phyloP scores from a whole-genome alignment of 2,797 vertebrate genomes.

The Anguilla anguilla region DNA sequence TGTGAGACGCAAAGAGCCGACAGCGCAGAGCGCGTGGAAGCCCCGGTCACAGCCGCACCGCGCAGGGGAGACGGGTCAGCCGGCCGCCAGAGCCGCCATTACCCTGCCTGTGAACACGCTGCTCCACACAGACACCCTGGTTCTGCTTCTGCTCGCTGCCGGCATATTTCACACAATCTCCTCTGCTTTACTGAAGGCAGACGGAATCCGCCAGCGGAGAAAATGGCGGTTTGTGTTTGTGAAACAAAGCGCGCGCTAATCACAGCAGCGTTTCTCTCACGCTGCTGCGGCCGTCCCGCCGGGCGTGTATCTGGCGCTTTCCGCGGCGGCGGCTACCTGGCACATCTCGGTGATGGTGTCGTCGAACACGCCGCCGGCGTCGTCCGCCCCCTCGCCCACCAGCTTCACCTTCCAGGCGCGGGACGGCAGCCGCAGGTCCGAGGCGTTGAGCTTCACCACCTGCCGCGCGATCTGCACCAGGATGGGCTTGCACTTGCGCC shows the following conservation, averaged over 20 bases:
- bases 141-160: no score
- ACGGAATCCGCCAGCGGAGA: not conserved
- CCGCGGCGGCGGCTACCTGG: conserved; percentile 66
- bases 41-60: not conserved
- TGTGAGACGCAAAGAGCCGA: not conserved
- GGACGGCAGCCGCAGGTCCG: conserved; percentile 81
- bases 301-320: no score
- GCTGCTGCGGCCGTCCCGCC: not conserved
- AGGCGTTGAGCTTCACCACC: conserved; percentile 82
- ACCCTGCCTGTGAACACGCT: not conserved
- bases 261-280: not conserved
- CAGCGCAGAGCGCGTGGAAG: not conserved
- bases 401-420: conserved; percentile 84
- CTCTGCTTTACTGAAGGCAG: not conserved
- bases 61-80: not conserved
- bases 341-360: conserved; percentile 86
- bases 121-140: not conserved
- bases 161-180: not conserved
- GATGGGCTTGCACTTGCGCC: conserved; percentile 83
- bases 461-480: conserved; percentile 83
- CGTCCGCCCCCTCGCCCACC: conserved; percentile 82
- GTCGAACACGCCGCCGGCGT: conserved; percentile 82
- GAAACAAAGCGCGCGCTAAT: not conserved
- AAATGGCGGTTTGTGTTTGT: not conserved
- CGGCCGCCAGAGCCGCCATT: not conserved